Base-by-base conservation (phyloP, 2,113 vertebrate species). In the Marmota monax region DNA sequence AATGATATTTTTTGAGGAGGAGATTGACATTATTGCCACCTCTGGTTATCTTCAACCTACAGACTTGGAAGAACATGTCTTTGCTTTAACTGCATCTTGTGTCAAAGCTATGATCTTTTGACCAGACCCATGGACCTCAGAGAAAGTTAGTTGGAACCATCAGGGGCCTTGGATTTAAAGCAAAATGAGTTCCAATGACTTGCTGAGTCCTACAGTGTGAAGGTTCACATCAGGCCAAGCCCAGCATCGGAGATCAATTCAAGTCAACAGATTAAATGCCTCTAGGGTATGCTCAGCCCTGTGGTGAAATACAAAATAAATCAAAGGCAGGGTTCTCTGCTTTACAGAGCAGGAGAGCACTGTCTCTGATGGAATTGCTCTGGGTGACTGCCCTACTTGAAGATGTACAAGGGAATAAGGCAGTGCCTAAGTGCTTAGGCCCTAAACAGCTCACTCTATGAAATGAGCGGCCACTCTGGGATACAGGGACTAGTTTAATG, bases 211-310 rank as follows among this genome's bases (percentile, higher is more conserved):
- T 88, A 17, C 25, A n/a, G 76, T 61, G 76, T 94, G 93, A 96
- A 87, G 90, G 93, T 84, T 96, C 96, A 84, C 20, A 61, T 51
- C 34, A 63, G 95, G 93, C 96, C 84, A 73, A 93, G 37, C 32
- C 84, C 61, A 85, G 70, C 84, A 56, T 82, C 92, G 86, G 56
- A 95, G 96, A 97, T 96, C 96, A 95, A 90, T 97, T 97, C 94
- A 95, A 92, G 90, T 78, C 94, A 97, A 97, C 37, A 95, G 95
- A 97, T 96, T 82, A 95, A 97, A 97, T 74, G 87, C 80, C 92
- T 89, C 94, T 76, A 90, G 96, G 80, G 95, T 97, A 61, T 96
- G 72, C 80, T 97, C 84, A 92, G 77, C 39, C 53, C 92, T 74
- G 87, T 94, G 88, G 76, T 76, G 80, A 97, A 92, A 97, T 27